A percentile compares a stretch with the other conserved stretches of the same genome.
phyloP scores from a whole-genome alignment of 2,113 vertebrate species.

The Camelus bactrianus region DNA sequence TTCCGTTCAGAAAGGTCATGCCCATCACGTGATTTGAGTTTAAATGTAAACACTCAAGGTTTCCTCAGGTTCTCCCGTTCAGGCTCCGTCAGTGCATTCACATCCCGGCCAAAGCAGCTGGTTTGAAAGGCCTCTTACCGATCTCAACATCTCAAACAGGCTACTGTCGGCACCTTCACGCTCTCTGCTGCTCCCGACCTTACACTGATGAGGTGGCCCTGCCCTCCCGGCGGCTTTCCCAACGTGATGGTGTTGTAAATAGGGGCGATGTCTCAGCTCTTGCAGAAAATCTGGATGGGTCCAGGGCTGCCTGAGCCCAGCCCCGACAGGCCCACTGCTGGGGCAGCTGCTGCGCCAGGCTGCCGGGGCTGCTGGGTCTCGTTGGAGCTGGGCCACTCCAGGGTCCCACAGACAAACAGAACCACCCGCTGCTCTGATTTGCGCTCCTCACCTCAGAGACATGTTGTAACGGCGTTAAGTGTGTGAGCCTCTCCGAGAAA shows the following conservation, averaged over 20 bases:
- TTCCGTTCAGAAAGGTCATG: neutral
- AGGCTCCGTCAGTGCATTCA: neutral
- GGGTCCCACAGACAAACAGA: neutral
- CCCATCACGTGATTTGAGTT: neutral
- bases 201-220: neutral
- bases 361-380: neutral
- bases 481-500: neutral
- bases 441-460: neutral
- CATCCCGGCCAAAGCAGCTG: neutral
- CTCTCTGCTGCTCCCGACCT: neutral
- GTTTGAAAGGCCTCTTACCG: neutral
- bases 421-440: rapidly evolving
- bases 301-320: neutral
- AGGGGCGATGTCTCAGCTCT: neutral
- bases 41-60: neutral
- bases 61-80: neutral
- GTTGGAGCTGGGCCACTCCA: rapidly evolving
- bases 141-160: neutral
- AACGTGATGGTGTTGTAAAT: neutral
- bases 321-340: too few species aligned
- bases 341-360: rapidly evolving
- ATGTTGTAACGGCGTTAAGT: rapidly evolving
- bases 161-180: neutral
- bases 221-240: neutral
- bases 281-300: neutral